Evolutionary conservation across 2,888 invertebrate genomes (phyloP).

Genomic region (Ommatoiulus sabulosus): DNA sequence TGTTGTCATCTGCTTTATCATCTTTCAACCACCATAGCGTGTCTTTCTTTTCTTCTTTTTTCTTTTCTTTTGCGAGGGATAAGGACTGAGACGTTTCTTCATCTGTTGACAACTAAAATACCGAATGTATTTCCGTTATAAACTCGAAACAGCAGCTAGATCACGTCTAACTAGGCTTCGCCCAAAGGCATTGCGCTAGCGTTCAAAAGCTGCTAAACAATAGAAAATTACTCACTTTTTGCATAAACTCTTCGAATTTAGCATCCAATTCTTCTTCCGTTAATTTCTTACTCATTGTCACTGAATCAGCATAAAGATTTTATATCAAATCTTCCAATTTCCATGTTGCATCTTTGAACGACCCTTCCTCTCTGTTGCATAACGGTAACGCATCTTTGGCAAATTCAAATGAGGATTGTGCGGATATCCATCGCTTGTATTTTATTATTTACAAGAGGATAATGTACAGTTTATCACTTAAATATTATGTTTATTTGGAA

Average conservation of each 20-base stretch:
- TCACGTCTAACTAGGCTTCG: neutral
- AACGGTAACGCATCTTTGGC: neutral
- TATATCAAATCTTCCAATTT: neutral
- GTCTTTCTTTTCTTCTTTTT: neutral
- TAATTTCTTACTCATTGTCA: constrained; percentile 27
- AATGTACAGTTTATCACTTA: neutral
- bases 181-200: neutral
- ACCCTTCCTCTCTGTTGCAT: neutral
- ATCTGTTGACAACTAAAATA: neutral
- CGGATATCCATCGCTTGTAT: too few species aligned
- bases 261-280: constrained; percentile 47
- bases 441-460: too few species aligned
- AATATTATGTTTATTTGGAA: neutral
- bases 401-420: neutral
- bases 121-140: neutral
- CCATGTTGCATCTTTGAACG: neutral
- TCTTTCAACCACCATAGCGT: constrained; percentile 42
- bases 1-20: neutral
- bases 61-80: constrained; percentile 29
- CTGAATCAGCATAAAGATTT: neutral
- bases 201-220: neutral
- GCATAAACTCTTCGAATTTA: constrained; percentile 48
- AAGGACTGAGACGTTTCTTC: neutral
- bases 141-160: neutral
- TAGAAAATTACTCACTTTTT: neutral